Evolutionary conservation across 2,888 invertebrate genomes (phyloP).

Genomic region (Troides helena): DNA sequence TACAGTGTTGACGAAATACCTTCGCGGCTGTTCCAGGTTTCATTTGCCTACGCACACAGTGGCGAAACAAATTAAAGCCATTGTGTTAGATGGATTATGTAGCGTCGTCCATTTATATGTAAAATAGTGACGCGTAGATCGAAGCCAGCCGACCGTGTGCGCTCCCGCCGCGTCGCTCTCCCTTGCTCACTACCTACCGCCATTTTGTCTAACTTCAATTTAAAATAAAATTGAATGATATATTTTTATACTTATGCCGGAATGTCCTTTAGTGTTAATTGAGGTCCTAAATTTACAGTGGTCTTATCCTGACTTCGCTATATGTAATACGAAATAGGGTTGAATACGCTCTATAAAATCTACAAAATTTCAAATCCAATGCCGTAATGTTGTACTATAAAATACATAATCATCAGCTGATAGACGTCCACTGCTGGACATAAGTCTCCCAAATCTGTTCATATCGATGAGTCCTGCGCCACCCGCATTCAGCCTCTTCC

Average conservation of each 20-base stretch:
- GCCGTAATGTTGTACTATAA: too few species aligned
- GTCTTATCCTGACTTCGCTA: too few species aligned
- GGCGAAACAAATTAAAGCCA: slow-evolving; percentile 72
- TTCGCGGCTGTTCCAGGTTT: slow-evolving; percentile 56
- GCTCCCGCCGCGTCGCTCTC: slow-evolving; percentile 45
- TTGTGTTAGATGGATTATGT: slow-evolving; percentile 76
- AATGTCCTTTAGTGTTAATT: not conserved
- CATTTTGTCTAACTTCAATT: slow-evolving; percentile 42
- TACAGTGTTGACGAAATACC: slow-evolving; percentile 25
- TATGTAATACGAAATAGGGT: too few species aligned
- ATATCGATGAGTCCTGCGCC: too few species aligned
- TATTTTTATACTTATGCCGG: not conserved
- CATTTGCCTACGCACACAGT: slow-evolving; percentile 64
- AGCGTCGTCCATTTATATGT: slow-evolving; percentile 77
- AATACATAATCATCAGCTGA: too few species aligned
- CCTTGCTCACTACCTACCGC: slow-evolving; percentile 43
- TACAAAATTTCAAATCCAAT: not conserved
- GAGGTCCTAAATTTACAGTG: not conserved
- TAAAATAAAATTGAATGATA: not conserved
- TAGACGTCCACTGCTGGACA: too few species aligned
- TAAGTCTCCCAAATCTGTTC: too few species aligned
- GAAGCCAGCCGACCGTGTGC: slow-evolving; percentile 57
- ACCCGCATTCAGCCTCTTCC: too few species aligned
- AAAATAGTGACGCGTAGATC: slow-evolving; percentile 74
- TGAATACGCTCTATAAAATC: not conserved